Percentiles rank a stretch among this genome's conserved stretches.
Conservation (phyloP, 1,140 invertebrate genomes). For the Cotesia chilonis region DNA sequence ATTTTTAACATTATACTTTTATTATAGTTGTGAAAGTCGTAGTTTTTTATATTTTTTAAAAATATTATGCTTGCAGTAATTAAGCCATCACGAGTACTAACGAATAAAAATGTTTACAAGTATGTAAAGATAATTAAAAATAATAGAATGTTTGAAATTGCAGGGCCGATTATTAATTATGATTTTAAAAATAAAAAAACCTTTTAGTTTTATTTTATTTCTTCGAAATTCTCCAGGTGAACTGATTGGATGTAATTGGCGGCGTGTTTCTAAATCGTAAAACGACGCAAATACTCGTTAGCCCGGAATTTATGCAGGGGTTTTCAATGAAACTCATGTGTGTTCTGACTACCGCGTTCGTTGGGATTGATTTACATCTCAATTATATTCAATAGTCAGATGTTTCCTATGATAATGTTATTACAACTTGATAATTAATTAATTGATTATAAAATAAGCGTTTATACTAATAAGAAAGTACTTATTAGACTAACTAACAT, state of each 20-base stretch:
- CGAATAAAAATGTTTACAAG: background rate
- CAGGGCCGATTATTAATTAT: background rate
- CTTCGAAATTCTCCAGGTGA: background rate
- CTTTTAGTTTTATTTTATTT: background rate
- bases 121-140: background rate
- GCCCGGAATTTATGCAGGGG: constrained; percentile 30
- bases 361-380: constrained; percentile 31
- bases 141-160: background rate
- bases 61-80: background rate
- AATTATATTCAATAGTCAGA: constrained; percentile 13
- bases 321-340: constrained; percentile 31
- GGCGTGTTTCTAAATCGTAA: constrained; percentile 30
- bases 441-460: too few relatives aligned
- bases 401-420: too few relatives aligned
- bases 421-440: too few relatives aligned
- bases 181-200: too few relatives aligned
- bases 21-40: background rate
- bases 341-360: constrained; percentile 1
- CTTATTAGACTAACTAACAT: background rate
- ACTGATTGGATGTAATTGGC: constrained; percentile 27
- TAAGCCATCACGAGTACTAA: background rate
- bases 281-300: constrained; percentile 34
- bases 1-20: constrained; percentile 5
- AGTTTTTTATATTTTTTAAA: too few relatives aligned
- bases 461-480: too few relatives aligned